Percentiles rank a stretch among this genome's conserved stretches.
These are phyloP conservation scores for Echinometra lucunter DNA, from an alignment of 53 echinoderm and acorn worm genomes.

Conservation along the genomic window DNA sequence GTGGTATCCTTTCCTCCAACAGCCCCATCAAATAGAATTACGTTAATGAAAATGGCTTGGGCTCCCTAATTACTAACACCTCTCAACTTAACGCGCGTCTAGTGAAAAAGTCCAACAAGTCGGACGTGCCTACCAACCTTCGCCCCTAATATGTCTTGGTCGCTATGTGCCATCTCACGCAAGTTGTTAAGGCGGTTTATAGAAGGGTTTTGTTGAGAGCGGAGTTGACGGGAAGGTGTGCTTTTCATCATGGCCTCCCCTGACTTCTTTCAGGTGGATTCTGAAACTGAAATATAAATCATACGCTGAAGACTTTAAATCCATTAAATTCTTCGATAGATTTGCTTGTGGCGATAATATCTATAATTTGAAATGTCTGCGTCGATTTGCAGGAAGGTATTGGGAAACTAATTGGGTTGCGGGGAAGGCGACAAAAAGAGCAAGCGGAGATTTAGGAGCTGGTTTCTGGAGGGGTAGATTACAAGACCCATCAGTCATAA, in stretches of 20 bases:
- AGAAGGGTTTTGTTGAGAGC: neutral
- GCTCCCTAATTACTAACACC: slow-evolving; percentile 67
- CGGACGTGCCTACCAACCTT: slow-evolving; percentile 29
- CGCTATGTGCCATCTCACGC: slow-evolving; percentile 49
- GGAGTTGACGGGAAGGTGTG: neutral
- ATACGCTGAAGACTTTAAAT: slow-evolving; percentile 49
- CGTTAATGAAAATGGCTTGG: slow-evolving; percentile 69
- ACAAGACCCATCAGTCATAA: slow-evolving; percentile 56
- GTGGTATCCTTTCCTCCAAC: slow-evolving; percentile 37
- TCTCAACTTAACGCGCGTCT: slow-evolving; percentile 60
- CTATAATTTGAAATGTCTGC: slow-evolving; percentile 70
- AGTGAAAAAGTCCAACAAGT: slow-evolving; percentile 67
- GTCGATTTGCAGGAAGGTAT: slow-evolving; percentile 67
- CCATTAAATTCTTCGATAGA: slow-evolving; percentile 60
- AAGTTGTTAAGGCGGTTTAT: slow-evolving; percentile 35
- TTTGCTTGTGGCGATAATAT: slow-evolving; percentile 68
- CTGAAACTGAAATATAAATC: slow-evolving; percentile 16
- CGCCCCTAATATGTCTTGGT: slow-evolving; percentile 22
- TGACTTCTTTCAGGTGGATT: slow-evolving; percentile 4
- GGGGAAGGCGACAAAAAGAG: slow-evolving; percentile 66
- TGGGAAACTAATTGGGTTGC: slow-evolving; percentile 72
- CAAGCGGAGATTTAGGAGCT: slow-evolving; percentile 62
- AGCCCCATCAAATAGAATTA: slow-evolving; percentile 65
- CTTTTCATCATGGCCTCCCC: neutral
- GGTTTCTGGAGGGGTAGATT: slow-evolving; percentile 69